Base-by-base conservation (phyloP, 92 coral and sea anemone genomes). In the Blastomussa wellsi region DNA sequence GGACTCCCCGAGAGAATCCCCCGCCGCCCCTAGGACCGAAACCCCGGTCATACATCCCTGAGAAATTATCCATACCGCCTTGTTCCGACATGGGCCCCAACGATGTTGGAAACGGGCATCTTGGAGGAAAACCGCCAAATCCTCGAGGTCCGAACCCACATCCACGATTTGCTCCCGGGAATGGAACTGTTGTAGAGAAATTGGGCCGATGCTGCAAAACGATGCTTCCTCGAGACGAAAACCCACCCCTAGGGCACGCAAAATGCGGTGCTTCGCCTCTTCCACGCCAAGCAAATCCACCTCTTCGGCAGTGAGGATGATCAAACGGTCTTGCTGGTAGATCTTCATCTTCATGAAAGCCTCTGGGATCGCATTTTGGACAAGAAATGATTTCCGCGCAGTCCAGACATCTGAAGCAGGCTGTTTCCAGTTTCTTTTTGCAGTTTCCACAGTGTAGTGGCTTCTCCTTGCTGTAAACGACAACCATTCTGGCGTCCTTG, bases 331-430 rank as follows among this genome's bases (percentile, higher is more conserved):
- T 29, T 31, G 75, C 5, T 44, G 64, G 74, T 7, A 47, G 84
- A 59, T 22, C 83, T 42, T n/a, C 19, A 20, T 66, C 75, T 80
- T 69, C 84, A 65, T 51, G 44, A 67, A 5, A 60, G 19, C 66
- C 65, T 69, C 84, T 69, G n/a, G 84, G 82, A 65, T 80, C 75
- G 49, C 84, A 80, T 13, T 47, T 66, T 19, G 62, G 76, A 51
- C 84, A 68, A 7, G 33, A 39, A 33, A 66, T 77, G 1, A 68
- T 72, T 67, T 48, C 77, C 1, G 86, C 86, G 47, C 88, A 89
- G n/a, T 66, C 82, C 76, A 44, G 67, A 79, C 92, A 89, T 78
- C 80, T 72, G 86, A 77, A 89, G 84, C 69, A 69, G 29, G 64
- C 32, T 65, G 76, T 31, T 68, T 66, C 60, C 48, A 69, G 31